Conservation (phyloP, 2,113 vertebrate species). For the Aldabrachelys gigantea region DNA sequence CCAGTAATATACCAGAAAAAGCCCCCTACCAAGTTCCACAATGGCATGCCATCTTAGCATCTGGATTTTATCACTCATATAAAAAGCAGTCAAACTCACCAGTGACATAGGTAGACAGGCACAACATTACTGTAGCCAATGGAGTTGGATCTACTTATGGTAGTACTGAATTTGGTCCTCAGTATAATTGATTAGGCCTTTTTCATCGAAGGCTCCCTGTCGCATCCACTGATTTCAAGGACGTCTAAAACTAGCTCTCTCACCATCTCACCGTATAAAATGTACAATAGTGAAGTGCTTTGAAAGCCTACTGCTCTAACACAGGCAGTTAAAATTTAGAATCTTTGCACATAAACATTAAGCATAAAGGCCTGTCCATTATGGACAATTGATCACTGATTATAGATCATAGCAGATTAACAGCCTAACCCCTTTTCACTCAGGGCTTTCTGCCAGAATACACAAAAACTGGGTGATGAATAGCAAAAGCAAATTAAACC, state of each 20-base stretch:
- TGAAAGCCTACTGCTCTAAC: conserved; percentile 2
- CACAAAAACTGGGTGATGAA: conserved; percentile 42
- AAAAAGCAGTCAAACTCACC: not conserved
- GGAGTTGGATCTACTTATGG: not conserved
- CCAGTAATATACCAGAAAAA: not conserved
- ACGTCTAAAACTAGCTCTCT: not conserved
- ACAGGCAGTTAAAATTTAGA: conserved; percentile 36
- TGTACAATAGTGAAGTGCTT: not conserved
- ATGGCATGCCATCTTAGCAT: not conserved
- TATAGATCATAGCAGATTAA: conserved; percentile 43
- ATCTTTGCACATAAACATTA: conserved; percentile 42
- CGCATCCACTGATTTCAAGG: not conserved
- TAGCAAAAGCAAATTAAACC: conserved; percentile 10
- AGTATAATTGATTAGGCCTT: not conserved
- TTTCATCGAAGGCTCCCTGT: not conserved
- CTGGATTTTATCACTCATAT: not conserved
- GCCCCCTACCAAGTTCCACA: not conserved
- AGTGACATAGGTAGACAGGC: not conserved
- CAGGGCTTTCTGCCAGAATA: conserved; percentile 28
- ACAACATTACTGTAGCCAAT: not conserved
- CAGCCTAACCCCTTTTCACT: conserved; percentile 48
- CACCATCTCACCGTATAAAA: not conserved
- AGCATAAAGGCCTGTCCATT: conserved; percentile 53
- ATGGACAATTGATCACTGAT: conserved; percentile 56
- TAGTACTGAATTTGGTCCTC: not conserved